A percentile compares a stretch with the other conserved stretches of the same genome.
Conservation (phyloP, 1,140 invertebrate genomes). For the Hermetia illucens region DNA sequence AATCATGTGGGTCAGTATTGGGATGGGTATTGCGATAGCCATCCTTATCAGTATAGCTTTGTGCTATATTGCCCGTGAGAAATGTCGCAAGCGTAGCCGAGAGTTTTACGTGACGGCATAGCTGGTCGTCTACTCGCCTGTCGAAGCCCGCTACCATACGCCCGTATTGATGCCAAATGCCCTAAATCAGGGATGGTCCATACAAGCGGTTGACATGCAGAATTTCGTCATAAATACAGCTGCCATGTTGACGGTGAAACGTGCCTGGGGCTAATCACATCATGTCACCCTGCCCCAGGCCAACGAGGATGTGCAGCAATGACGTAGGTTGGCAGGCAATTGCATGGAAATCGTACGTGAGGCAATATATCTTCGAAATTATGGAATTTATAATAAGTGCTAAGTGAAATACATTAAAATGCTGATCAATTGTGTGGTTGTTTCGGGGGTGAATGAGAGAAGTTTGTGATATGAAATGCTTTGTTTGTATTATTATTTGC, state of each 20-base stretch:
- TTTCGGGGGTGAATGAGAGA: too few species aligned
- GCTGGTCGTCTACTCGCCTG: constrained; percentile 9
- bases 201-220: background rate
- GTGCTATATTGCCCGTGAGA: constrained; percentile 64
- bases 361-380: too few species aligned
- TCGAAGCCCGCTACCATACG: background rate
- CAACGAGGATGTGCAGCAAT: too few species aligned
- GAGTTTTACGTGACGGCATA: constrained; percentile 56
- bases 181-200: background rate
- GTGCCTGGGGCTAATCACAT: background rate
- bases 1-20: constrained; percentile 74
- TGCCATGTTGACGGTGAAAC: background rate
- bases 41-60: constrained; percentile 64
- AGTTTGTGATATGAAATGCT: too few species aligned
- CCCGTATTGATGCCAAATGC: background rate
- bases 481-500: too few species aligned
- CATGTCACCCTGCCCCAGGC: too few species aligned
- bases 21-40: constrained; percentile 69
- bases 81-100: constrained; percentile 52
- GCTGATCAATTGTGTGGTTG: too few species aligned
- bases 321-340: too few species aligned
- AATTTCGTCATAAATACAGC: background rate
- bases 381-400: too few species aligned
- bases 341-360: too few species aligned
- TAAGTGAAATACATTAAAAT: too few species aligned